Evolutionary conservation across 2,113 vertebrate species (phyloP).

Genomic region (Alligator sinensis): DNA sequence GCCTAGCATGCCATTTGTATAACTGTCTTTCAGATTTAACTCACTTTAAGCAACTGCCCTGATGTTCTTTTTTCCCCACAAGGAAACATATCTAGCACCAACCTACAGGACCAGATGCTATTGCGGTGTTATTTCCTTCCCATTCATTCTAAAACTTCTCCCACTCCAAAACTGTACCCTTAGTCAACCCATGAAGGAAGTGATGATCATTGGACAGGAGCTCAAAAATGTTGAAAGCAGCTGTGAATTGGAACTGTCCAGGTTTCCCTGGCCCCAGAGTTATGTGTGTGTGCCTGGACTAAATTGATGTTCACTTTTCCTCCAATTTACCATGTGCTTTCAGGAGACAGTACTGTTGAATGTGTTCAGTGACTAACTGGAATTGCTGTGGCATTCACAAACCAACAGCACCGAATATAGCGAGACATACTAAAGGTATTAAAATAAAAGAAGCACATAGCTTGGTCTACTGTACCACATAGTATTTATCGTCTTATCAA

Average conservation of each 20-base stretch:
- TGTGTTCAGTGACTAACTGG: not conserved
- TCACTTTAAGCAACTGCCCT: not conserved
- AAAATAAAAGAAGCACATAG: accelerated
- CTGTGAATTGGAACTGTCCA: not conserved
- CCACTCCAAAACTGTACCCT: not conserved
- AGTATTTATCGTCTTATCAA: not conserved
- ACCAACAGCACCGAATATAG: not conserved
- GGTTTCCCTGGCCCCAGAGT: not conserved
- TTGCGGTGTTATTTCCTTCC: not conserved
- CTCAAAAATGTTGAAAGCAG: conserved; percentile 45
- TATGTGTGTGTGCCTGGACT: accelerated
- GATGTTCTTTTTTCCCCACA: not conserved
- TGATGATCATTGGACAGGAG: conserved; percentile 33
- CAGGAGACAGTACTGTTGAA: not conserved
- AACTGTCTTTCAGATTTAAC: not conserved
- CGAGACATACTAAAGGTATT: not conserved
- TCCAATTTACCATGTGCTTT: not conserved
- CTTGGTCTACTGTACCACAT: not conserved
- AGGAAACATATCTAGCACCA: not conserved
- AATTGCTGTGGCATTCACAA: not conserved
- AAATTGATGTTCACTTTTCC: accelerated
- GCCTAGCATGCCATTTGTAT: not conserved
- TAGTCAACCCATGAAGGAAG: conserved; percentile 45
- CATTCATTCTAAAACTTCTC: not conserved
- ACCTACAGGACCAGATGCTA: conserved; percentile 44